Base-by-base conservation (phyloP, 2,888 invertebrate genomes). In the Aspidiotus destructor region DNA sequence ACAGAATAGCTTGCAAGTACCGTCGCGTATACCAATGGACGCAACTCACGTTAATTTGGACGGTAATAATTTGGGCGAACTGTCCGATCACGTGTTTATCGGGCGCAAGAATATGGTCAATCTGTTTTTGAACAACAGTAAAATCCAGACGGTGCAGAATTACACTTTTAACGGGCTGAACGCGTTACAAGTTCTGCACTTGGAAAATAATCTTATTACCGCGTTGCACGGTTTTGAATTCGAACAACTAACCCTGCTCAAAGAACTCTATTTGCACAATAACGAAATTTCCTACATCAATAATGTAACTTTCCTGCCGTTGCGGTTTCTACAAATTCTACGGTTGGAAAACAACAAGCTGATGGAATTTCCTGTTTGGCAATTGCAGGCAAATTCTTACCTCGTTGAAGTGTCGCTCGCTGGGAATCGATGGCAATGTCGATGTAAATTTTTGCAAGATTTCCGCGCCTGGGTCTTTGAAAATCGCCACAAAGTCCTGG, bases 11-110 rank as follows among this genome's bases (percentile, higher is more conserved):
- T 80, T 81, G 71, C 86, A 88, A 77, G 86, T 93, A 74, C 93
- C 94, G 0, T 83, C 86, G 48, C 85, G 88, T 74, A 87, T 96
- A 75, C 96, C 96, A 1, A 92, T 93, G 88, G 93, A 95, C 76
- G 92, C 92, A 8, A 94, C 94, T 8, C 92, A 94, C 77, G 85
- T 96, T 71, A 92, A 92, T 77, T 80, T 96, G 75, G 94, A 94
- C 76, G 94, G 94, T 53, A 93, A 94, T 78, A 86, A 90, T 75
- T 83, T 95, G 73, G 86, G 84, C 71, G 87, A 89, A 75, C 79
- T 96, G 73, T 87, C 89, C 76, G 87, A 89, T 76, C 89, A 92
- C 76, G 88, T 89, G 68, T 92, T 96, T 77, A 89, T 92, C 73
- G 93, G 92, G 0, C 84, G 92, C 63, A 92, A 92, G 77, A 92